A percentile compares a stretch with the other conserved stretches of the same genome.
Conservation (phyloP, 2,888 invertebrate genomes). For the Copidosoma aretas region DNA sequence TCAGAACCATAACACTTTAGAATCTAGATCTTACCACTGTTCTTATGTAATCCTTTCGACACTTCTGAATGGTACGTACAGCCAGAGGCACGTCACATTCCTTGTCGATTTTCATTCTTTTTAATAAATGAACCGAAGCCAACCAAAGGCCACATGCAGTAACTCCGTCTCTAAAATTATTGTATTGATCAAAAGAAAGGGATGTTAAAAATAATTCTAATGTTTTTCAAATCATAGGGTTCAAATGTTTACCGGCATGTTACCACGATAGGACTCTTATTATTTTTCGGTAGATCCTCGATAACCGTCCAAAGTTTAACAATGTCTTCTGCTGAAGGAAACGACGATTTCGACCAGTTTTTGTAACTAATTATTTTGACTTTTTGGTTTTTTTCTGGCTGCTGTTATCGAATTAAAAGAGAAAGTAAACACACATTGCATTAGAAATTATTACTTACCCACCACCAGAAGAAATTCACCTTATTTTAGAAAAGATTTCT, state of each 20-base stretch:
- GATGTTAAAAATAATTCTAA: no score
- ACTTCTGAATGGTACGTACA: constrained; percentile 62
- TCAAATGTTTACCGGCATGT: constrained; percentile 58
- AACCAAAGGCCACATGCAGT: constrained; percentile 63
- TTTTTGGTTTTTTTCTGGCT: constrained; percentile 24
- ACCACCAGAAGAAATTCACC: neutral
- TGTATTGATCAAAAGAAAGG: neutral
- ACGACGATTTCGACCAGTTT: constrained; percentile 31
- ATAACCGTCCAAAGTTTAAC: constrained; percentile 58
- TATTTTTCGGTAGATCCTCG: constrained; percentile 52
- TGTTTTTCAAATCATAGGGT: no score
- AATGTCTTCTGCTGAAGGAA: constrained; percentile 51
- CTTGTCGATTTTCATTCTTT: constrained; percentile 64
- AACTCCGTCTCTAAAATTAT: constrained; percentile 62
- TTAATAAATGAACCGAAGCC: constrained; percentile 62
- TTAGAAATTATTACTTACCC: no score
- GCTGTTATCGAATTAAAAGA: constrained; percentile 7
- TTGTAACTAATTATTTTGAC: constrained; percentile 34
- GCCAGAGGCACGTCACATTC: constrained; percentile 64
- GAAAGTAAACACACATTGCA: no score
- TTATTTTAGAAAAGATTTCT: no score
- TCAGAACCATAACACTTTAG: neutral
- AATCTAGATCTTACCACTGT: constrained; percentile 51
- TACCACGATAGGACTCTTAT: constrained; percentile 55
- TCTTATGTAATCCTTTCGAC: constrained; percentile 60